phyloP scores from a whole-genome alignment of 2,113 vertebrate genomes.

The Dunckerocampus dactyliophorus region DNA sequence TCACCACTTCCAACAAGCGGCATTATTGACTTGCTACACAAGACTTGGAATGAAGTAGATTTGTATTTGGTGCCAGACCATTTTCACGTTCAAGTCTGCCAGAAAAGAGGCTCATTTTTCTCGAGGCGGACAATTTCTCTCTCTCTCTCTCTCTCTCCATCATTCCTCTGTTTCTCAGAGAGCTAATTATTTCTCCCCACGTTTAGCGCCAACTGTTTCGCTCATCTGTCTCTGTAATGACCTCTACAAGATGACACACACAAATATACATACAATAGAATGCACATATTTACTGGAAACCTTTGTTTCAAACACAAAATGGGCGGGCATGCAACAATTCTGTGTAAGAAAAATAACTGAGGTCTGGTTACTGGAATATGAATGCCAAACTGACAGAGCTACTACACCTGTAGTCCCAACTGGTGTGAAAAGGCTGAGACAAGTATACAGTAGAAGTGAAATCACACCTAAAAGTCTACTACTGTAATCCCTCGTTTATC shows the following conservation, averaged over 20 bases:
- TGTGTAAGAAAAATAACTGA: conserved; percentile 3
- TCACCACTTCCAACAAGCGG: conserved; percentile 45
- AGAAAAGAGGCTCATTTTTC: conserved; percentile 49
- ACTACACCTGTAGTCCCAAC: conserved; percentile 12
- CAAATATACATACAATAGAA: conserved; percentile 7
- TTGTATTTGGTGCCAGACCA: conserved; percentile 48
- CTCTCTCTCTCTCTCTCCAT: conserved; percentile 16
- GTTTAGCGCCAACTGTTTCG: conserved; percentile 70
- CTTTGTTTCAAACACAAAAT: conserved; percentile 17
- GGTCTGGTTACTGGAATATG: background rate
- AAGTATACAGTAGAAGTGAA: background rate
- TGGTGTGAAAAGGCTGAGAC: background rate
- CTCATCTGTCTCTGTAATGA: conserved; percentile 68
- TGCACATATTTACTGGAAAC: conserved; percentile 7
- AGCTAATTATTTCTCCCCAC: conserved; percentile 66
- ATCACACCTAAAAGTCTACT: too few relatives aligned
- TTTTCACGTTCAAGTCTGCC: conserved; percentile 61
- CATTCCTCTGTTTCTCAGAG: conserved; percentile 30
- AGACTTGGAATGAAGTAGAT: conserved; percentile 48
- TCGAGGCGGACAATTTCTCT: conserved; percentile 49
- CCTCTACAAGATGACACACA: conserved; percentile 59
- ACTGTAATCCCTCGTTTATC: too few relatives aligned
- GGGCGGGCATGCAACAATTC: conserved; percentile 7
- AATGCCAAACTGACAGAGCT: background rate
- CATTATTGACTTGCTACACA: conserved; percentile 46